These are phyloP conservation scores for Alviniconcha strummeri DNA, from an alignment of 2,888 invertebrate genomes.

Conservation along the genomic window DNA sequence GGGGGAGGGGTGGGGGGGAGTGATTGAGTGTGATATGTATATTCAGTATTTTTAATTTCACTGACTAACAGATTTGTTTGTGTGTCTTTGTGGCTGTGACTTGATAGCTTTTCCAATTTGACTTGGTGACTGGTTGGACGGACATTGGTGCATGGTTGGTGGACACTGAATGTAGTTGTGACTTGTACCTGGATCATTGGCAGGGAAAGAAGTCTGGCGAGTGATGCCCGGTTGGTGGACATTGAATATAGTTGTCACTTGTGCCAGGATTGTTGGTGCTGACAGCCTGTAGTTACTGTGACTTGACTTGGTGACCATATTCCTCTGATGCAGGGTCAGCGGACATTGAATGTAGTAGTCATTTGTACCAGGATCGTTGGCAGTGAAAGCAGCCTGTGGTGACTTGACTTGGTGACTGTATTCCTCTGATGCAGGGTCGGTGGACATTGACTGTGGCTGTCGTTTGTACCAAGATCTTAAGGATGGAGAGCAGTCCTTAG, in stretches of 20 bases:
- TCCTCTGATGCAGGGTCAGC: constrained; percentile 80
- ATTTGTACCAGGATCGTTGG: constrained; percentile 84
- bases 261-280: too few species aligned
- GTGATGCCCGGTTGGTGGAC: too few species aligned
- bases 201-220: constrained; percentile 83
- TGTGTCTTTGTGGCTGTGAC: neutral
- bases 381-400: constrained; percentile 85
- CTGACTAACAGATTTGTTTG: neutral
- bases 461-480: constrained; percentile 85
- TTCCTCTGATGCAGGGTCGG: constrained; percentile 78
- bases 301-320: neutral
- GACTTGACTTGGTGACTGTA: too few species aligned
- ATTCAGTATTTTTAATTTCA: neutral
- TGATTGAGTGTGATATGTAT: neutral
- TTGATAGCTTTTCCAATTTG: too few species aligned
- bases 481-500: constrained; percentile 83
- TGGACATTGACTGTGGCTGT: constrained; percentile 84
- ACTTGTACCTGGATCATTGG: too few species aligned
- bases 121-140: too few species aligned
- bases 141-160: too few species aligned
- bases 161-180: too few species aligned
- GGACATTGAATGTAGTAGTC: constrained; percentile 82
- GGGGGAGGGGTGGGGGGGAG: neutral
- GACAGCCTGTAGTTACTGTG: too few species aligned
- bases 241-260: too few species aligned